These are phyloP conservation scores for Zoroaster sp. DNA, from an alignment of 53 echinoderm and acorn worm genomes.

Conservation along the genomic window DNA sequence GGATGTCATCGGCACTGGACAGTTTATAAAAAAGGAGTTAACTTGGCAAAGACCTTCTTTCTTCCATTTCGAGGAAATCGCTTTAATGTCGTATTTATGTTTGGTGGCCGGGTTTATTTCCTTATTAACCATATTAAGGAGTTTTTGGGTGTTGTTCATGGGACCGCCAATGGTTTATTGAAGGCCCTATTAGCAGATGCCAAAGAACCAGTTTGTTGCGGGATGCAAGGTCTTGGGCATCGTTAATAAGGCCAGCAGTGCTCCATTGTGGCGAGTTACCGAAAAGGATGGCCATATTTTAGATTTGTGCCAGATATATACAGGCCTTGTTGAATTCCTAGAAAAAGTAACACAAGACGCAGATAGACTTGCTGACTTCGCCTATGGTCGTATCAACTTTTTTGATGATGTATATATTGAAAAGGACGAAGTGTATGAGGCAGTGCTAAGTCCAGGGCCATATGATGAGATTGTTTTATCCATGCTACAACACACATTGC, in stretches of 20 bases:
- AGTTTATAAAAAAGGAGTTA: slow-evolving; percentile 11
- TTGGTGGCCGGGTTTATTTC: slow-evolving; percentile 49
- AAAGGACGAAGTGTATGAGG: slow-evolving; percentile 49
- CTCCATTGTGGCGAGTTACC: slow-evolving; percentile 53
- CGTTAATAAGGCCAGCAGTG: slow-evolving; percentile 51
- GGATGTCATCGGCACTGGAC: slow-evolving; percentile 45
- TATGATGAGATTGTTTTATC: slow-evolving; percentile 52
- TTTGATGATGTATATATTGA: slow-evolving; percentile 47
- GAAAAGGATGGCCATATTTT: slow-evolving; percentile 65
- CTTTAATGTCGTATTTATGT: slow-evolving; percentile 63
- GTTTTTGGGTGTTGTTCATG: slow-evolving; percentile 53
- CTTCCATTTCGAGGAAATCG: slow-evolving; percentile 38
- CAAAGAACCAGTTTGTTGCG: slow-evolving; percentile 35
- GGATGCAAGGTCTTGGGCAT: slow-evolving; percentile 63
- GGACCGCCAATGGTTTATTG: slow-evolving; percentile 50
- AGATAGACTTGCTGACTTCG: too few species aligned
- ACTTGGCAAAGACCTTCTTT: slow-evolving; percentile 17
- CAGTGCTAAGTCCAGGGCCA: slow-evolving; percentile 39
- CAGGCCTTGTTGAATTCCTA: slow-evolving; percentile 54
- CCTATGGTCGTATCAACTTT: too few species aligned
- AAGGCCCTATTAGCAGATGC: slow-evolving; percentile 52
- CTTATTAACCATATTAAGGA: slow-evolving; percentile 48
- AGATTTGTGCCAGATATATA: slow-evolving; percentile 44
- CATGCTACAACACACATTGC: slow-evolving; percentile 30
- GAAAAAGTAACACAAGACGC: slow-evolving; percentile 15